phyloP scores from a whole-genome alignment of 2,113 vertebrate genomes.

The Xyliphius kryptos region DNA sequence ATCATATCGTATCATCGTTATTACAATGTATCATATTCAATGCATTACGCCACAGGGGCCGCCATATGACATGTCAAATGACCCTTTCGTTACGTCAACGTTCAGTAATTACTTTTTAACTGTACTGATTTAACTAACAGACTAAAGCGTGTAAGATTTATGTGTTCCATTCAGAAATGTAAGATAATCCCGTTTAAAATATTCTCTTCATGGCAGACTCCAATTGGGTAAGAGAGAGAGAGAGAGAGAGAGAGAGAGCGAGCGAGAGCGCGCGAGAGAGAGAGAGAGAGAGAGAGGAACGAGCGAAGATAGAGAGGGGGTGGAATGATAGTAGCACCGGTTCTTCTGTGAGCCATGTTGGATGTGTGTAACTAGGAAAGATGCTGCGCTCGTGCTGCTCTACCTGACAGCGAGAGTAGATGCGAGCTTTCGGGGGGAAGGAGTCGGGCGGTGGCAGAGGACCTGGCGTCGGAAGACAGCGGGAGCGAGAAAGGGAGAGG shows the following conservation, averaged over 20 bases:
- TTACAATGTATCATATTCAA: no score
- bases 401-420: slow-evolving; percentile 69
- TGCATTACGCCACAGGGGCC: no score
- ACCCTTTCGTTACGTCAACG: no score
- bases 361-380: slow-evolving; percentile 71
- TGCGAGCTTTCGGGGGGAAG: slow-evolving; percentile 72
- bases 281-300: slow-evolving; percentile 22
- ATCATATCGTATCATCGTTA: no score
- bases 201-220: no score
- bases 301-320: slow-evolving; percentile 44
- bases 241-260: slow-evolving; percentile 26
- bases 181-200: no score
- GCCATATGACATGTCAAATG: no score
- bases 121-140: no score
- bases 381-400: slow-evolving; percentile 68
- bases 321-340: slow-evolving; percentile 62
- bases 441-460: slow-evolving; percentile 66
- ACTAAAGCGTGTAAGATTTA: no score
- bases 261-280: slow-evolving; percentile 54
- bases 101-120: no score
- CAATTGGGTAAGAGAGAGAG: slow-evolving; percentile 30
- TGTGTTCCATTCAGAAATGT: no score
- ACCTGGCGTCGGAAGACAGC: no score
- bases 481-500: slow-evolving; percentile 37
- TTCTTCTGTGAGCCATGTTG: slow-evolving; percentile 83